Evolutionary conservation across 2,888 invertebrate genomes (phyloP).

Genomic region (Leptopilina myrica): DNA sequence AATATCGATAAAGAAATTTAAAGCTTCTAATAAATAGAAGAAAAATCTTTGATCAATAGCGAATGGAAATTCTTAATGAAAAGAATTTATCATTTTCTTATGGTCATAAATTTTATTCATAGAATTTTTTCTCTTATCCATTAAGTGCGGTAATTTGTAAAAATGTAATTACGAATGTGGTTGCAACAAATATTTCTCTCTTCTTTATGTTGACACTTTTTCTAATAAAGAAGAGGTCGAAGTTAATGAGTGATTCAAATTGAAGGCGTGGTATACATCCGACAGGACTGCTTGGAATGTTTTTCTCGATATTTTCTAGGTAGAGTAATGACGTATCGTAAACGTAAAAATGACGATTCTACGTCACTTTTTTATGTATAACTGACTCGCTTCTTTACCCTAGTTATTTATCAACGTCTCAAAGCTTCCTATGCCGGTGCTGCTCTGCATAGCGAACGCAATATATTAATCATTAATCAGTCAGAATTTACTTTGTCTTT

Average conservation of each 20-base stretch:
- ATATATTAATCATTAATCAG: conserved; percentile 27
- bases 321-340: conserved; percentile 38
- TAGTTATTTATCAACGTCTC: conserved; percentile 23
- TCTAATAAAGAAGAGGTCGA: conserved; percentile 4
- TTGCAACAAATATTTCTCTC: neutral
- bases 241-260: conserved; percentile 31
- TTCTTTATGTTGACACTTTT: conserved; percentile 1
- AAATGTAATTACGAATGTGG: conserved; percentile 12
- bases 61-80: neutral
- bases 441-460: conserved; percentile 7
- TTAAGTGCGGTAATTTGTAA: neutral
- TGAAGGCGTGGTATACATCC: conserved; percentile 28
- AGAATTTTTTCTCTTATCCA: neutral
- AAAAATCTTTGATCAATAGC: neutral
- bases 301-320: conserved; percentile 32
- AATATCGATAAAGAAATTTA: conserved; percentile 15
- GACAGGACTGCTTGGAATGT: conserved; percentile 32
- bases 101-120: neutral
- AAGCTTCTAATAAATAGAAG: neutral
- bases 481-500: neutral
- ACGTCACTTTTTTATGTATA: conserved; percentile 15
- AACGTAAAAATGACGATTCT: conserved; percentile 29
- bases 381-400: conserved; percentile 32
- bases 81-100: neutral
- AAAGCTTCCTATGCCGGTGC: conserved; percentile 11